Conservation (phyloP, 2,113 vertebrate genomes). For the Nansenia antarctica region DNA sequence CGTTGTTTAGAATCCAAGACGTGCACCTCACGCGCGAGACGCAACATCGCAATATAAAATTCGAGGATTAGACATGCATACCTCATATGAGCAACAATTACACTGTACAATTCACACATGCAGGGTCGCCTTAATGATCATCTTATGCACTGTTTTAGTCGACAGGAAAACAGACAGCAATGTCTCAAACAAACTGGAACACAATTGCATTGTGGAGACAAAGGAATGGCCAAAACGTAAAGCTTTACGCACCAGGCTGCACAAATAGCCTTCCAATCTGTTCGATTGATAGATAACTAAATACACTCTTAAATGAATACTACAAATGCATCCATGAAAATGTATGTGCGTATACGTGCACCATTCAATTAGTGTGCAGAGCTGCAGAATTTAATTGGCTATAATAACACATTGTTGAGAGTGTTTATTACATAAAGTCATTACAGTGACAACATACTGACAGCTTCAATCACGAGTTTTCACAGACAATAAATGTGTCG, state of each 20-base stretch:
- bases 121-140: slow-evolving; percentile 44
- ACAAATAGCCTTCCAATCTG: slow-evolving; percentile 29
- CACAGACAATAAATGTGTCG: slow-evolving; percentile 3
- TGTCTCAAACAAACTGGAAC: slow-evolving; percentile 50
- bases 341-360: slow-evolving; percentile 38
- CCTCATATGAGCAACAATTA: slow-evolving; percentile 38
- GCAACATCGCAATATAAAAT: slow-evolving; percentile 39
- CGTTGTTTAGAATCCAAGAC: slow-evolving; percentile 38
- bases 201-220: slow-evolving; percentile 58
- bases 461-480: slow-evolving; percentile 35
- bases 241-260: slow-evolving; percentile 66
- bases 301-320: slow-evolving; percentile 11
- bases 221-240: slow-evolving; percentile 70
- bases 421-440: slow-evolving; percentile 32
- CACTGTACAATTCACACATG: slow-evolving; percentile 39
- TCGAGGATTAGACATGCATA: slow-evolving; percentile 29
- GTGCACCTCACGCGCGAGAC: slow-evolving; percentile 42
- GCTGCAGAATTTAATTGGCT: slow-evolving; percentile 52
- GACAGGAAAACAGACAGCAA: slow-evolving; percentile 33
- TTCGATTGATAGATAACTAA: slow-evolving; percentile 29
- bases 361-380: slow-evolving; percentile 27
- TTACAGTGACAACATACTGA: slow-evolving; percentile 21
- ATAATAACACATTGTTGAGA: slow-evolving; percentile 31
- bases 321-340: slow-evolving; percentile 13
- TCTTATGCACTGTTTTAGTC: slow-evolving; percentile 26